These are phyloP conservation scores for Pseudochaenichthys georgianus DNA, from an alignment of 2,797 vertebrate genomes.

Conservation along the genomic window DNA sequence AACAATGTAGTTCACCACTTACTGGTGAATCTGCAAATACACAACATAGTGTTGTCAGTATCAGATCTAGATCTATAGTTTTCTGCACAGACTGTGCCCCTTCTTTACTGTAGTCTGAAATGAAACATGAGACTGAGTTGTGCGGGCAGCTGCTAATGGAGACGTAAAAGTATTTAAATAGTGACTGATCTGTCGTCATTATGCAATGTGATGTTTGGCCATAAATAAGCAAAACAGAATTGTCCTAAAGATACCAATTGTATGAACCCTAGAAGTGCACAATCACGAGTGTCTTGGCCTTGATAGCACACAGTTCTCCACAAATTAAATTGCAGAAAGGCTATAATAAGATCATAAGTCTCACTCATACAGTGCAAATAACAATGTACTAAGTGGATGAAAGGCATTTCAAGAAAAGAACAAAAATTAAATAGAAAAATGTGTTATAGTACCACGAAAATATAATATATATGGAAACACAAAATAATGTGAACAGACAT, in stretches of 20 bases:
- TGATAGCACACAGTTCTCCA: background rate
- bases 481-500: background rate
- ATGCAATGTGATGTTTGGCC: background rate
- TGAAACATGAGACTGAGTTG: background rate
- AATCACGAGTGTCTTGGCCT: background rate
- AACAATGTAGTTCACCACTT: background rate
- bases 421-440: background rate
- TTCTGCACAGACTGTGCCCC: conserved; percentile 6
- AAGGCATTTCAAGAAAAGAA: background rate
- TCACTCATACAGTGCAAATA: too few species aligned
- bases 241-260: background rate
- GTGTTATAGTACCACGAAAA: background rate
- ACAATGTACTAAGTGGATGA: background rate
- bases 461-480: background rate
- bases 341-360: background rate
- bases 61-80: background rate
- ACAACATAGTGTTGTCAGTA: background rate
- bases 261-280: background rate
- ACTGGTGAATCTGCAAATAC: background rate
- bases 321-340: background rate
- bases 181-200: background rate
- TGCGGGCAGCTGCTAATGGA: conserved; percentile 8
- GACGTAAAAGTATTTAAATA: conserved; percentile 3
- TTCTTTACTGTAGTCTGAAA: background rate
- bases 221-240: background rate